Base-by-base conservation (phyloP, 2,113 vertebrate species). In the Lonchura striata region DNA sequence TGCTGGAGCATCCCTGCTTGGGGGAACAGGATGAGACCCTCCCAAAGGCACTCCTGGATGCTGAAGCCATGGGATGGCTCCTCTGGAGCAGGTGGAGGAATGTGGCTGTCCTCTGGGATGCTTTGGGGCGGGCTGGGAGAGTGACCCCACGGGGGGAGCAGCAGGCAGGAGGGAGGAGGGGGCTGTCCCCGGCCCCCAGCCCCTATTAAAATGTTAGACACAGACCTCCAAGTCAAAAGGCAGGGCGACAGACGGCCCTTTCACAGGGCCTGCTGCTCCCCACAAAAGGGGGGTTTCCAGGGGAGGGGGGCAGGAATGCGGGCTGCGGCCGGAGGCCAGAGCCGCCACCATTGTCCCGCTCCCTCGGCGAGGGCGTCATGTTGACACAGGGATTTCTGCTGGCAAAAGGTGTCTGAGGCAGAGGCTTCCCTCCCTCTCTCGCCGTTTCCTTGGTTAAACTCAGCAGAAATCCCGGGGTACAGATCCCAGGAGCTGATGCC, bases 271-370 rank as follows among this genome's bases (percentile, higher is more conserved):
- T 46, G 92, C 95, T 94, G 96, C 82, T 96, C 94, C 94, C 75
- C 91, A 94, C 92, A 95, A 96, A 96, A 90, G 94, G 92, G 75
- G 92, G 96, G 96, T 96, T 97, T 96, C 97, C 92, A 97, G 93
- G 97, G 94, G 90, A 89, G 82, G 86, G 49, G 91, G 74, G 92
- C 85, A 97, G 91, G 97, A 97, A 97, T 97, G 95, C 24, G 30
- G 68, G 86, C 74, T 72, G 86, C 76, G 72, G 91, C 86, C 71
- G 66, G 89, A 94, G 95, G 94, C 90, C 93, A 95, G 91, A 64
- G 92, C 77, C 80, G 68, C 57, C 91, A 75, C 92, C 86, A 94
- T 97, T 95, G 95, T 96, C 94, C 90, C 79, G 28, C 69, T 91
- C 68, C 85, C 95, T 92, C 84, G 61, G 72, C 72, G 54, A 94